These are phyloP conservation scores for Microtus oregoni DNA, from an alignment of 2,113 vertebrate species.

Conservation along the genomic window DNA sequence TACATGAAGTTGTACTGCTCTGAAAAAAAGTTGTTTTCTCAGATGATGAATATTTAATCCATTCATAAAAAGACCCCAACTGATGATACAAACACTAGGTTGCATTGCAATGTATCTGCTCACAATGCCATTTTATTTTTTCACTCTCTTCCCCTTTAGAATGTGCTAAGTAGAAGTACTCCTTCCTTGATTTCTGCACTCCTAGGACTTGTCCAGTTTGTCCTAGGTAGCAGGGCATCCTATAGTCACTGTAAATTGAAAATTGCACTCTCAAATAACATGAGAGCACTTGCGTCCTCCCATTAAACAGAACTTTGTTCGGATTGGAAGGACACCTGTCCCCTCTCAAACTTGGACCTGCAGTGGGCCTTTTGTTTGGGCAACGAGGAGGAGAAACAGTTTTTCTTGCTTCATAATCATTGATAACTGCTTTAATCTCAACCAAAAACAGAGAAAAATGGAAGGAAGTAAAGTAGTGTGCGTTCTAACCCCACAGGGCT, in stretches of 20 bases:
- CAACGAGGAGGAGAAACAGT: fast-evolving
- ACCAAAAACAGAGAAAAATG: neutral
- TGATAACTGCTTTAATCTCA: neutral
- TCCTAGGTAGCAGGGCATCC: neutral
- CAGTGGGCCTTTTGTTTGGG: neutral
- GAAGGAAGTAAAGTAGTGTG: neutral
- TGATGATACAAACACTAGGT: neutral
- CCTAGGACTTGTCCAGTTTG: neutral
- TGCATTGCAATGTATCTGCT: neutral
- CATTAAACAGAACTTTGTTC: neutral
- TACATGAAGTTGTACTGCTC: neutral
- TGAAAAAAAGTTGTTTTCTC: neutral
- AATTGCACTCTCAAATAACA: neutral
- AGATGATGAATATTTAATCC: neutral
- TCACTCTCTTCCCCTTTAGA: neutral
- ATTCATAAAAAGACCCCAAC: neutral
- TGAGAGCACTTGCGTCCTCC: neutral
- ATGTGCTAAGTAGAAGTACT: neutral
- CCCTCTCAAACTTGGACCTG: neutral
- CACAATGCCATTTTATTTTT: neutral
- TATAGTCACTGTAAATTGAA: neutral
- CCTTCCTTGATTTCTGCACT: neutral
- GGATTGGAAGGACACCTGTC: neutral
- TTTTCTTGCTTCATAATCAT: neutral
- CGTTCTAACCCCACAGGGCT: neutral